A percentile compares a stretch with the other conserved stretches of the same genome.
These are phyloP conservation scores for Ariopsis seemanni DNA, from an alignment of 2,113 vertebrate species.

Conservation along the genomic window DNA sequence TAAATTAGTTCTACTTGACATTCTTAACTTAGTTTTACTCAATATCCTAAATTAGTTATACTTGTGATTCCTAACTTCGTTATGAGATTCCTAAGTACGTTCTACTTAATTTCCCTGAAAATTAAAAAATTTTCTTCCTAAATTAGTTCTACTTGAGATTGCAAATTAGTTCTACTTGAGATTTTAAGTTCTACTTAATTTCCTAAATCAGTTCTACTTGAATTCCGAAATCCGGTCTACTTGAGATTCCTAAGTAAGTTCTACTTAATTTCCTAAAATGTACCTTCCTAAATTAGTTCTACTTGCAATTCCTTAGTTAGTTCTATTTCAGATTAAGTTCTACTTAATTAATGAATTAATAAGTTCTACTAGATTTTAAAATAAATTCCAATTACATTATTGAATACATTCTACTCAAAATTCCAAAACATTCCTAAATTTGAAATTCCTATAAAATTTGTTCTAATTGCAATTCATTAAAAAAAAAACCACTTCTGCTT, in stretches of 20 bases:
- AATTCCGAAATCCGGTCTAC: neutral
- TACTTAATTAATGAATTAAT: neutral
- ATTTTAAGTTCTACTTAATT: neutral
- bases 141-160: neutral
- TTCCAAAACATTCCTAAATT: neutral
- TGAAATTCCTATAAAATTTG: neutral
- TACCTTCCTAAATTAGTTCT: neutral
- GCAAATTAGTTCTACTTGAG: too few species aligned
- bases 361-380: neutral
- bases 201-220: neutral
- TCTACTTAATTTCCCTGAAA: neutral
- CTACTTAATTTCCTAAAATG: neutral
- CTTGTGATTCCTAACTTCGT: neutral
- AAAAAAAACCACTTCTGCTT: neutral
- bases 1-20: neutral
- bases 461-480: neutral
- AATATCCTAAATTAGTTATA: neutral
- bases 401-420: neutral
- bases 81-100: neutral
- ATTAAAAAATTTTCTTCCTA: neutral
- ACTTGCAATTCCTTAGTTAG: neutral
- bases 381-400: neutral
- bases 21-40: neutral
- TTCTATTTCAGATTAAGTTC: neutral
- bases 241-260: neutral